Conservation (phyloP, 2,113 vertebrate species). For the Nothocercus julius region DNA sequence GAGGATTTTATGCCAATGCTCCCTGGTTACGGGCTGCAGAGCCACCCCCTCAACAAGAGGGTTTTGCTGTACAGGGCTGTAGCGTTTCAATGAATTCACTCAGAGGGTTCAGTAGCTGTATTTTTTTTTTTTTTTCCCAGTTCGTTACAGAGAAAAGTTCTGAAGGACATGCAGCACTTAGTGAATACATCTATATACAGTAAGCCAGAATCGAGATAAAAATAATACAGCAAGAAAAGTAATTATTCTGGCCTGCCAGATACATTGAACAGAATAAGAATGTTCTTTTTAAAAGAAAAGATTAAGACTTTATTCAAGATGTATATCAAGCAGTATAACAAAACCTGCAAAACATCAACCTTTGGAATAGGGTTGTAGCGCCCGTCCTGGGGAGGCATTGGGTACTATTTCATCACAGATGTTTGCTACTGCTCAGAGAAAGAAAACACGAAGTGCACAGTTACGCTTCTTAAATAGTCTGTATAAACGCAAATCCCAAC, state of each 20-base stretch:
- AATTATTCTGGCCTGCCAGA: conserved; percentile 73
- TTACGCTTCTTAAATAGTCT: neutral
- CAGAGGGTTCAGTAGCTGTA: conserved; percentile 67
- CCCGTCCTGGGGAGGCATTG: conserved; percentile 15
- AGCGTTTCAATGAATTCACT: conserved; percentile 43
- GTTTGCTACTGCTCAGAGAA: conserved; percentile 27
- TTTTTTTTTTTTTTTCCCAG: conserved; percentile 55
- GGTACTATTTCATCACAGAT: conserved; percentile 25
- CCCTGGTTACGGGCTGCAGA: neutral
- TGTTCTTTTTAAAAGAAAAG: conserved; percentile 70
- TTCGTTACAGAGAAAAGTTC: conserved; percentile 59
- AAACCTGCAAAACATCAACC: conserved; percentile 73
- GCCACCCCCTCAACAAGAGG: neutral
- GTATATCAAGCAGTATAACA: conserved; percentile 74
- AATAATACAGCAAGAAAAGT: conserved; percentile 53
- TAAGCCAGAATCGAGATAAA: conserved; percentile 65
- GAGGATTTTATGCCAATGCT: neutral
- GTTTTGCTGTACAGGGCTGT: neutral
- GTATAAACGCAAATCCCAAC: neutral
- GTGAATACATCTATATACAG: conserved; percentile 68
- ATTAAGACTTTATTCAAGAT: conserved; percentile 83
- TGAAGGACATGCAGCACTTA: conserved; percentile 72
- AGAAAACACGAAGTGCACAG: conserved; percentile 39
- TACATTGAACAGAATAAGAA: conserved; percentile 58
- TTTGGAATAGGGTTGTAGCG: conserved; percentile 70